Conservation (phyloP, 2,113 vertebrate genomes). For the Typhlomys cinereus region DNA sequence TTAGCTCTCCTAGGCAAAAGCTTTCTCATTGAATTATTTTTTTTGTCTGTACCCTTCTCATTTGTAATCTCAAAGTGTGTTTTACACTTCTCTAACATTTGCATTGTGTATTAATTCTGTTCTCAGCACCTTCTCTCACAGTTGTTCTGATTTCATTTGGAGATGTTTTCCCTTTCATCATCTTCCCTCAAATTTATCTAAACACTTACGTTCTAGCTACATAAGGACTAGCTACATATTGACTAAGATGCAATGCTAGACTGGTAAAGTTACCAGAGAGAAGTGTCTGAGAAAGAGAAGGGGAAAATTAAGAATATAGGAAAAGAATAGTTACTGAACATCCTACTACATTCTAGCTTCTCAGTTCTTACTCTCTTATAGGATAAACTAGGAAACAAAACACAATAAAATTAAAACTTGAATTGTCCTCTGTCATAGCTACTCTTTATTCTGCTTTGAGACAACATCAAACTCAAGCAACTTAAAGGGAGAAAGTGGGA, state of each 20-base stretch:
- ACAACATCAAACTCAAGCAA: too few species aligned
- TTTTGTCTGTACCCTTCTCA: too few species aligned
- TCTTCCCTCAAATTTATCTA: neutral
- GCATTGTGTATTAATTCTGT: neutral
- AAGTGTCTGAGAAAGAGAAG: neutral
- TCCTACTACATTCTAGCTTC: neutral
- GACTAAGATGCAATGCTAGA: neutral
- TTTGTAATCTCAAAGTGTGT: neutral
- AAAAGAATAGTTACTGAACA: neutral
- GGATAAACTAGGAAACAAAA: neutral
- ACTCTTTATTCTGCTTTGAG: too few species aligned
- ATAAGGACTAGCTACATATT: neutral
- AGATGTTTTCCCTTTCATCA: neutral
- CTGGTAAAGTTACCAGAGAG: neutral
- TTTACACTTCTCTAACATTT: neutral
- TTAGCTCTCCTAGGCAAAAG: neutral
- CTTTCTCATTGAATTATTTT: neutral
- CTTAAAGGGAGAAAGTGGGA: too few species aligned
- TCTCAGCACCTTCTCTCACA: neutral
- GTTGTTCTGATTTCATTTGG: neutral
- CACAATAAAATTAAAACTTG: neutral
- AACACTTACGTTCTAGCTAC: neutral
- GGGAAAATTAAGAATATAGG: neutral
- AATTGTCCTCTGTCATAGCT: too few species aligned
- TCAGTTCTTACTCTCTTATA: neutral